Base-by-base conservation (phyloP, 2,113 vertebrate species). In the Cyprinodon brontotheroides region DNA sequence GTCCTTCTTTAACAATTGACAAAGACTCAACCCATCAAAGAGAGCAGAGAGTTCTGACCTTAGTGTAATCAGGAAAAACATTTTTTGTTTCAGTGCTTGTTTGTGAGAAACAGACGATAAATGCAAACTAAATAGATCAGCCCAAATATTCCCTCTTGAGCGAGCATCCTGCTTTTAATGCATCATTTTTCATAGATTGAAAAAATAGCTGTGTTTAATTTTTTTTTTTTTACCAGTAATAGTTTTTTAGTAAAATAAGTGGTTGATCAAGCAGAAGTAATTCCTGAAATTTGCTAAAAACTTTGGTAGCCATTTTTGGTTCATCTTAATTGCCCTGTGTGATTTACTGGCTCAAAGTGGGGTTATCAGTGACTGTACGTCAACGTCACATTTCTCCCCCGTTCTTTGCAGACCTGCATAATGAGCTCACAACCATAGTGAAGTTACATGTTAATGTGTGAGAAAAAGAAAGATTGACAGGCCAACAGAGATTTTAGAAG, bases 401-500 rank as follows among this genome's bases (percentile, higher is more conserved):
- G 36, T 39, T 29, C 47, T 40, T 37, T 0, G 1, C 8, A 39
- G 67, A 72, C 50, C 14, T 20, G 50, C 62, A 40, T 77, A 72
- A 48, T 36, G 2, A 71, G 67, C 47, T 15, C 65, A 47, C 75
- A 78, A 4, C 57, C 70, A 64, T 67, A 79, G 65, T 14, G 29
- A 74, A 57, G 43, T 80, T 65, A 40, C 68, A 50, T 77, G 72
- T 73, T 68, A 41, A 38, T 61, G 68, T 40, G 61, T 65, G 75
- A 61, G 61, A 20, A 47, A 61, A 29, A 66, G 37, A 38, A 37
- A 74, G 15, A 61, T 11, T 14, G 14, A 36, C 70, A 66, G 22
- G 39, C 22, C 36, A 11, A 22, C 71, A 68, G n/a, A 84, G 73
- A 70, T 70, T 57, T 78, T 50, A 70, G 50, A 75, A 71, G 63